Percentiles rank a stretch among this genome's conserved stretches.
Conservation (phyloP, 92 coral and sea anemone species). For the Desmophyllum pertusum region DNA sequence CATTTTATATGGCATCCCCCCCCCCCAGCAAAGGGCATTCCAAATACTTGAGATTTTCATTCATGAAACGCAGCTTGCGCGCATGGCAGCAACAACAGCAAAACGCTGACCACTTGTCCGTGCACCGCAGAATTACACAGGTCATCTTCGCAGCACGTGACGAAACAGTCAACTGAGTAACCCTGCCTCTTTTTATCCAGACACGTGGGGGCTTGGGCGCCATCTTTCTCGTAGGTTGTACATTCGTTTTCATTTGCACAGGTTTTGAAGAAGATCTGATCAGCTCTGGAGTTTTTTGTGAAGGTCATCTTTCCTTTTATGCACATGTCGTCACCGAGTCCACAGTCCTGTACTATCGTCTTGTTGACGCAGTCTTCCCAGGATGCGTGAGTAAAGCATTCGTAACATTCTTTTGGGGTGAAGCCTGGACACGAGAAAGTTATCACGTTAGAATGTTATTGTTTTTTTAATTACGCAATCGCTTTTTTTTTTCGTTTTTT, state of each 20-base stretch:
- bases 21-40: neutral
- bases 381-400: slow-evolving; percentile 13
- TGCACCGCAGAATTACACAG: neutral
- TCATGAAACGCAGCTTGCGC: neutral
- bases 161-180: slow-evolving; percentile 7
- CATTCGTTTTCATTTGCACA: slow-evolving; percentile 23
- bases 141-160: slow-evolving; percentile 23
- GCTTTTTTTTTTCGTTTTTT: too few species aligned
- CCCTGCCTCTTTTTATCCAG: slow-evolving; percentile 12
- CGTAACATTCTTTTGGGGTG: slow-evolving; percentile 8
- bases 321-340: slow-evolving; percentile 19
- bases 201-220: slow-evolving; percentile 22
- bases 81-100: neutral
- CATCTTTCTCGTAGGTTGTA: slow-evolving; percentile 5
- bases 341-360: neutral
- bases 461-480: too few species aligned
- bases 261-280: slow-evolving; percentile 7
- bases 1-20: too few species aligned
- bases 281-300: neutral
- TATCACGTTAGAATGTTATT: too few species aligned
- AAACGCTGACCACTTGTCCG: slow-evolving; percentile 5
- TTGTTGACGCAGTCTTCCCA: slow-evolving; percentile 17
- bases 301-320: slow-evolving; percentile 9
- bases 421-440: too few species aligned
- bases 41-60: neutral